Conservation (phyloP, 2,113 vertebrate species). For the Boulengeromyrus knoepffleri region DNA sequence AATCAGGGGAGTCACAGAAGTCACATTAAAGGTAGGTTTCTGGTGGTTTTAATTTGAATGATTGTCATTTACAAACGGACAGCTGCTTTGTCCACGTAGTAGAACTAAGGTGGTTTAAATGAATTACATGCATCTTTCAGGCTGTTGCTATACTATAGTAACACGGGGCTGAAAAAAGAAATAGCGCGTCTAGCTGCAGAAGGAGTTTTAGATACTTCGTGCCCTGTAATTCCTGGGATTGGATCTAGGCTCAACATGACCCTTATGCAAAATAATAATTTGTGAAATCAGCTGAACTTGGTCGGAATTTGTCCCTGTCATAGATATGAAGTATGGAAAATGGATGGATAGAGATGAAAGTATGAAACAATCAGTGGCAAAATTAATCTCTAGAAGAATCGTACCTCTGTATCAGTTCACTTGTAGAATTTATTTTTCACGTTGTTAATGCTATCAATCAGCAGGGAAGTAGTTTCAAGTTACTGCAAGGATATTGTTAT, state of each 20-base stretch:
- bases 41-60: not conserved
- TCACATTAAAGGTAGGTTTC: not conserved
- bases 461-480: not conserved
- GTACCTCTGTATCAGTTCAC: not conserved
- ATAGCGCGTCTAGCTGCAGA: not conserved
- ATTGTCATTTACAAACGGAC: not conserved
- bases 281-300: not conserved
- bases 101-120: not conserved
- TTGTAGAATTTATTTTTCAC: not conserved
- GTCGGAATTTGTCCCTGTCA: not conserved
- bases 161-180: not conserved
- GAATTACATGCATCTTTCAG: not conserved
- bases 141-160: not conserved
- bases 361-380: not conserved
- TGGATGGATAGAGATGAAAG: not conserved
- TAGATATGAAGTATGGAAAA: not conserved
- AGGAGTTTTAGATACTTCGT: not conserved
- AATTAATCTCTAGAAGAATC: not conserved
- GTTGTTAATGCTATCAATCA: not conserved
- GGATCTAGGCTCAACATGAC: not conserved
- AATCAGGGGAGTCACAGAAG: not conserved
- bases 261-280: not conserved
- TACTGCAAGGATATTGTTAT: not conserved
- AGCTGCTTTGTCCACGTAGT: not conserved
- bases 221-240: not conserved